phyloP scores from a whole-genome alignment of 2,797 vertebrate species.

The Serranus cabrilla region DNA sequence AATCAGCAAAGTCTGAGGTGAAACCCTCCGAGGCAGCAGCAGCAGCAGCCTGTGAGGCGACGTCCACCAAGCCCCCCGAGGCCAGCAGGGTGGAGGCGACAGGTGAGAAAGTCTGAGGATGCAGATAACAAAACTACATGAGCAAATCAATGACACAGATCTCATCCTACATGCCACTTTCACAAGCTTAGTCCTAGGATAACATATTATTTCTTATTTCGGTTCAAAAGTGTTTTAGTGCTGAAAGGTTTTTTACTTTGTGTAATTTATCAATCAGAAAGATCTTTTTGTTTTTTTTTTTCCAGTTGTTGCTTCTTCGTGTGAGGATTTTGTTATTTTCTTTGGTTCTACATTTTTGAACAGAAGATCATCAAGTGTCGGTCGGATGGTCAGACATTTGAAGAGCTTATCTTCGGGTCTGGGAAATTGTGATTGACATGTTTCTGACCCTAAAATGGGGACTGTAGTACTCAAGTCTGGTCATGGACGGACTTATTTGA shows the following conservation, averaged over 20 bases:
- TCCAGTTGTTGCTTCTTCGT: background rate
- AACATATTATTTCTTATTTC: background rate
- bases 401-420: background rate
- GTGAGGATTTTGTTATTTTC: background rate
- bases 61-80: constrained; percentile 81
- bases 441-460: background rate
- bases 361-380: background rate
- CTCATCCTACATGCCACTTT: background rate
- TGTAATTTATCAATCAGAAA: background rate
- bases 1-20: constrained; percentile 63
- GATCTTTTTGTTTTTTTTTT: too few species aligned
- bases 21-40: constrained; percentile 60
- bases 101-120: constrained; percentile 80
- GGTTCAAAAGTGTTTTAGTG: background rate
- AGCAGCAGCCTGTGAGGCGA: constrained; percentile 54
- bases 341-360: background rate
- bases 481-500: too few species aligned
- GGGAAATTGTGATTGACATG: background rate
- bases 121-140: too few species aligned
- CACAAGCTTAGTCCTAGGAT: background rate
- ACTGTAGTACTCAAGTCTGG: too few species aligned
- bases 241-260: background rate
- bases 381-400: background rate
- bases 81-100: constrained; percentile 83
- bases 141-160: too few species aligned